Base-by-base conservation (phyloP, 2,113 vertebrate species). In the Oryzias melastigma region DNA sequence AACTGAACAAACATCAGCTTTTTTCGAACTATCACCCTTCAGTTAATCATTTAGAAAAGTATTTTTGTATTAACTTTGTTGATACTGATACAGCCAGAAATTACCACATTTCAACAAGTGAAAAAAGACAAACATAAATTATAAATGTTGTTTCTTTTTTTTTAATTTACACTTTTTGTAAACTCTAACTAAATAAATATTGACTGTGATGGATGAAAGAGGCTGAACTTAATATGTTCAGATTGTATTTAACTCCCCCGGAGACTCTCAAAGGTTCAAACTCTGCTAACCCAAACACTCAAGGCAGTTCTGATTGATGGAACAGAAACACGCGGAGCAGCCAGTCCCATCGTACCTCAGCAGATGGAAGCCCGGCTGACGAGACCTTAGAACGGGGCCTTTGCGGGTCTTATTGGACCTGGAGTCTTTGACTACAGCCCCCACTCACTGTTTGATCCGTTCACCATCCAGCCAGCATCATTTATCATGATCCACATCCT, bases 241-340 rank as follows among this genome's bases (percentile, higher is more conserved):
- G 27, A 68, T 64, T 57, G 68, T 64, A 62, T 59, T 70, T 62
- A 64, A 68, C 70, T 52, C 62, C 20, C 48, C 58, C 24, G 68
- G 65, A 73, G 71, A 65, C 51, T 25, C 57, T 49, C 47, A 73
- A 24, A 55, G 70, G 62, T 67, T 65, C 60, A 59, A 50, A 18
- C 24, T 68, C 49, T 22, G 18, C 55, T 54, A 58, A 63, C 73
- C 62, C 41, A 60, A 76, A 78, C 60, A 68, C 72, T 65, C 70
- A 66, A 86, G 66, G 72, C 50, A 42, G 61, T 5, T 42, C 14
- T 83, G 85, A 81, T 71, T 70, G 67, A 87, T 85, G 57, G 73
- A 29, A 57, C 62, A 42, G 47, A 48, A 6, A 40, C 1, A 47
- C 58, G 14, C 15, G 41, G 43, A 44, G 47, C 53, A 54, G 53